Evolutionary conservation across 2,888 invertebrate species (phyloP), one percentile per base, ranked within the genome.

Genomic region (Noctua fimbriata): DNA sequence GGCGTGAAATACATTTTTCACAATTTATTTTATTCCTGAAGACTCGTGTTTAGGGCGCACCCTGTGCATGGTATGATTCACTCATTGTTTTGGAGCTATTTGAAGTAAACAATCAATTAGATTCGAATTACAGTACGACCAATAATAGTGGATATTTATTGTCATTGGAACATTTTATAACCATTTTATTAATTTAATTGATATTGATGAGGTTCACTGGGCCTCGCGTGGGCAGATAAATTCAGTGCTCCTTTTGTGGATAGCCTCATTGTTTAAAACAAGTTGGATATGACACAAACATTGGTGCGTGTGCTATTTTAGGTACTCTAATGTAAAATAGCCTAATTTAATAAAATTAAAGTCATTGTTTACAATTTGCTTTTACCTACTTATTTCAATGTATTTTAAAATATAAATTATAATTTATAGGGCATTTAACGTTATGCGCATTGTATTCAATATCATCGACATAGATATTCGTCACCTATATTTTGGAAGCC

Each of bases 111-210:
- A 95, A 95, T 95, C 95, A 95, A 96, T 96, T 96, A 94, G 92
- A 92, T 90, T 94, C 95, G 93, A 96, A 94, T 95, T 95, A 95
- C 95, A 93, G 93, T 90, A 92, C 93, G 92, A 90, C 93, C 94
- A 92, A 92, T 94, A 95, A 96, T 95, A 95, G 95, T 92, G 94
- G 94, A 95, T 94, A 95, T 96, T 95, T 95, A 96, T 95, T 94
- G 94, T 94, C 94, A 92, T 92, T 94, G 93, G 91, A 92, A 93
- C 94, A 94, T 95, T 95, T 95, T 96, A 96, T 96, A 95, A 95
- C 94, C 95, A 93, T 94, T 95, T 95, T 94, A 94, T 94, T 95
- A 94, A 95, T 96, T 94, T 95, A 95, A 96, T 95, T 96, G 96
- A 93, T 94, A 94, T 94, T 92, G 94, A 95, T 94, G 94, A 94